These are phyloP conservation scores for Ceyx margarethae DNA, from an alignment of 2,113 vertebrate genomes.

Conservation along the genomic window DNA sequence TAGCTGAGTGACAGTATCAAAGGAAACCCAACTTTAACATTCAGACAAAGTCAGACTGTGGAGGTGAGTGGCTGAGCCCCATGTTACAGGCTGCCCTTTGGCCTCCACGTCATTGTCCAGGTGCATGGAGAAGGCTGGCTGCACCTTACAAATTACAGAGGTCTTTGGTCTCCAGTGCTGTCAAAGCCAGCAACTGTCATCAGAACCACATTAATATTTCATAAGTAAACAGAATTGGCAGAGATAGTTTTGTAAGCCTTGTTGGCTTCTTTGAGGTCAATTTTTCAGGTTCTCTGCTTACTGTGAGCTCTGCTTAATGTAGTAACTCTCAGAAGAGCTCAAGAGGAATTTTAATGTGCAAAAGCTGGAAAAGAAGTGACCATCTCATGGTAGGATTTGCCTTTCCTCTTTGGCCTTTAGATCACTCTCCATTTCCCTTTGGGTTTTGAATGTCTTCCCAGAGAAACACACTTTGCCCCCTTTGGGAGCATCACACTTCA, in stretches of 20 bases:
- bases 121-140: rapidly evolving
- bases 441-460: conserved; percentile 8
- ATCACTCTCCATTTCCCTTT: background rate
- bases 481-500: background rate
- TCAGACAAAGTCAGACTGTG: background rate
- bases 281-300: conserved; percentile 2
- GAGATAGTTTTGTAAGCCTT: background rate
- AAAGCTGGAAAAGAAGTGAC: background rate
- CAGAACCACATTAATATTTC: background rate
- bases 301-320: background rate
- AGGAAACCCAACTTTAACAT: background rate
- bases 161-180: background rate
- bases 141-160: background rate
- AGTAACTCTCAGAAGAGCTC: background rate
- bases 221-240: background rate
- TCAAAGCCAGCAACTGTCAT: background rate
- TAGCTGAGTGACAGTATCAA: rapidly evolving
- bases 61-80: background rate
- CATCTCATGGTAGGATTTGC: background rate
- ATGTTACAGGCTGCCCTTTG: rapidly evolving
- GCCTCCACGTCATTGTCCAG: background rate
- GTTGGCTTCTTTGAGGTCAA: background rate
- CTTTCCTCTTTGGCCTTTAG: conserved; percentile 5
- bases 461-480: background rate
- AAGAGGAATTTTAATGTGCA: background rate